Conservation (phyloP, 1,140 invertebrate genomes). For the Leptopilina clavipes region DNA sequence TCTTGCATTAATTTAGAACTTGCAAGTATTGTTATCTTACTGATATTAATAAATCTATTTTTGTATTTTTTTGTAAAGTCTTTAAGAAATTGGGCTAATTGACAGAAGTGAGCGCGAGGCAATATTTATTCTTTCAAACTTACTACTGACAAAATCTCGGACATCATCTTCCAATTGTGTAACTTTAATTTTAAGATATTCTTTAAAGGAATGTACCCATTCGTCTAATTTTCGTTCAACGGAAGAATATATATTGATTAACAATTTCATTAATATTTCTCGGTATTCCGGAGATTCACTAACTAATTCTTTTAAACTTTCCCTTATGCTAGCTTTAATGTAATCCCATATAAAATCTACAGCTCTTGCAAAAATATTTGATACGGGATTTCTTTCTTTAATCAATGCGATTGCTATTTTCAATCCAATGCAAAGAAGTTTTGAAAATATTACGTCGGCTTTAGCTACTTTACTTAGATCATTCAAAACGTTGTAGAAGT, state of each 20-base stretch:
- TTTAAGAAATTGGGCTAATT: background rate
- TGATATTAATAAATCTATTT: background rate
- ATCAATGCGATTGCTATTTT: background rate
- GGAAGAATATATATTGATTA: background rate
- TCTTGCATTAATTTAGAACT: background rate
- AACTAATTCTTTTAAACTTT: background rate
- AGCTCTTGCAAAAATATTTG: background rate
- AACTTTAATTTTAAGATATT: background rate
- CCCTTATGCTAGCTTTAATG: background rate
- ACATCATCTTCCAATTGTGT: background rate
- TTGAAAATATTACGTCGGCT: background rate
- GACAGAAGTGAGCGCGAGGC: constrained; percentile 1
- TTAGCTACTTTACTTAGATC: background rate
- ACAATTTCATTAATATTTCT: constrained; percentile 6
- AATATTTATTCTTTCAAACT: background rate
- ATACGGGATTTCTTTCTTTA: background rate
- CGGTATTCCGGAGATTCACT: background rate
- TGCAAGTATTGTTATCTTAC: background rate
- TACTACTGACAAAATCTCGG: background rate
- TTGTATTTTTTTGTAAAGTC: background rate
- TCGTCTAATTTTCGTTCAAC: constrained; percentile 4
- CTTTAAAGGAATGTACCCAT: background rate
- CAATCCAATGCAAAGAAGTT: background rate
- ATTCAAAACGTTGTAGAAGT: background rate
- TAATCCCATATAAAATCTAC: constrained; percentile 8